Percentiles rank a stretch among this genome's conserved stretches.
phyloP scores from a whole-genome alignment of 2,888 invertebrate species.

The Deilephila porcellus region DNA sequence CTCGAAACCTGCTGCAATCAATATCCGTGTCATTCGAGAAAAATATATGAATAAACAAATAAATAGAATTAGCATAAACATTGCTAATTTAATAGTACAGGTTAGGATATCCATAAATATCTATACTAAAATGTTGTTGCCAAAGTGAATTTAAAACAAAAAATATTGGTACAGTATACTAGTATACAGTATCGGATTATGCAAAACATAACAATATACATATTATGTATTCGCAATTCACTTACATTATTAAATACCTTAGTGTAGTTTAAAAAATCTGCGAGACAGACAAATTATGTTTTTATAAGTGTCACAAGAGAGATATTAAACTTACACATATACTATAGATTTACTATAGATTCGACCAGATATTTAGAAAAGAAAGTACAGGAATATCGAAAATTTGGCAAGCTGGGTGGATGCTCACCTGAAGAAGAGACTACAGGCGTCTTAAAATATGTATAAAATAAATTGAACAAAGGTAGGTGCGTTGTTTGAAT shows the following conservation, averaged over 20 bases:
- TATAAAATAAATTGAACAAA: too few species aligned
- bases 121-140: slow-evolving; percentile 1
- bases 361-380: too few species aligned
- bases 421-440: too few species aligned
- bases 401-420: too few species aligned
- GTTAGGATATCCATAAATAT: slow-evolving; percentile 18
- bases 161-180: not conserved
- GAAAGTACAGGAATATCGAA: too few species aligned
- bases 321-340: too few species aligned
- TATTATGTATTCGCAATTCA: not conserved
- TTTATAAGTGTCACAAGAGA: too few species aligned
- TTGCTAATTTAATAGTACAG: not conserved
- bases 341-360: too few species aligned
- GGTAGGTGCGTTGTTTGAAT: too few species aligned
- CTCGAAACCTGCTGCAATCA: slow-evolving; percentile 12
- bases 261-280: not conserved
- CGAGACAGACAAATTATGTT: too few species aligned
- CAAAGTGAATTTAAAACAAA: not conserved
- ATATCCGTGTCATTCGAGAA: slow-evolving; percentile 7
- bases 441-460: too few species aligned
- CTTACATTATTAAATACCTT: not conserved
- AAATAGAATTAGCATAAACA: slow-evolving; percentile 25
- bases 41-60: slow-evolving; percentile 16
- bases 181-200: not conserved
- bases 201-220: not conserved